Conservation (phyloP, 2,113 vertebrate genomes). For the Uropsilus gracilis region DNA sequence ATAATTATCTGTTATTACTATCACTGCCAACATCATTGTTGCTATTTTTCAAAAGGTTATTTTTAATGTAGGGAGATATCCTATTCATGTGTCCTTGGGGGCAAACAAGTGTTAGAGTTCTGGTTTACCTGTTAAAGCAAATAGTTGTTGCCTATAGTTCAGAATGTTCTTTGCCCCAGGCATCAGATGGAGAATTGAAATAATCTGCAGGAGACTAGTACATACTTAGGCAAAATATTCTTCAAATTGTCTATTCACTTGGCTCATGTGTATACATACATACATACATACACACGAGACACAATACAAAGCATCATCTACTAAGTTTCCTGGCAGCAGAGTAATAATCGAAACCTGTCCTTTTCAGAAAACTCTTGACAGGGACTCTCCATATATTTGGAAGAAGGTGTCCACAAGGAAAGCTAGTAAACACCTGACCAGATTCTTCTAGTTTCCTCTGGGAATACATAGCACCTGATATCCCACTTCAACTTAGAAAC, state of each 20-base stretch:
- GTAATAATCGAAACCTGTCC: not conserved
- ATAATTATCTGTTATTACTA: not conserved
- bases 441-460: not conserved
- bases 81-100: not conserved
- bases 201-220: constrained; percentile 5
- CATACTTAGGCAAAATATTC: constrained; percentile 29
- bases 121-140: not conserved
- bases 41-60: constrained; percentile 42
- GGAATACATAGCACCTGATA: not conserved
- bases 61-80: not conserved
- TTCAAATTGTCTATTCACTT: not conserved
- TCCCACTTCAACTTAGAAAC: constrained; percentile 2
- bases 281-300: not conserved
- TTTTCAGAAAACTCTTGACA: constrained; percentile 6
- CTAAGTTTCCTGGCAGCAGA: not conserved
- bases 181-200: not conserved
- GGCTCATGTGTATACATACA: not conserved
- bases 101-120: not conserved
- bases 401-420: not conserved
- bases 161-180: not conserved
- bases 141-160: not conserved
- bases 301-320: not conserved
- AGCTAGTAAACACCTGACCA: constrained; percentile 20
- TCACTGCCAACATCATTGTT: not conserved
- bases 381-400: not conserved